Percentiles rank a stretch among this genome's conserved stretches.
These are phyloP conservation scores for Rhorus exstirpatorius DNA, from an alignment of 2,888 invertebrate genomes.

Conservation along the genomic window DNA sequence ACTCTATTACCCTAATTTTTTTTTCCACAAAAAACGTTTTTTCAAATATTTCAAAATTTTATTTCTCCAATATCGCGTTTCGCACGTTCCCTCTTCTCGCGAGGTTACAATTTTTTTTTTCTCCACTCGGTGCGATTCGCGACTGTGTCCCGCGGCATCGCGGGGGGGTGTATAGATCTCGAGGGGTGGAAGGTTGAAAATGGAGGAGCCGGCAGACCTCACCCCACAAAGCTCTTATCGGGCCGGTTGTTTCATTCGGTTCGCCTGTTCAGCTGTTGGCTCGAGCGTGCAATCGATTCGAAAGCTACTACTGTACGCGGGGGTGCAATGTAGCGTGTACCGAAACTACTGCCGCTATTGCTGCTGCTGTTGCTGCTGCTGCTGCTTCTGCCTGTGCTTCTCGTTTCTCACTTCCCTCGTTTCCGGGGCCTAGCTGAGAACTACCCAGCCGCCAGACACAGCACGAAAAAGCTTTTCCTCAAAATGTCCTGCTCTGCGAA, in stretches of 20 bases:
- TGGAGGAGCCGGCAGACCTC: constrained; percentile 19
- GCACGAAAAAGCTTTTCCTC: constrained; percentile 40
- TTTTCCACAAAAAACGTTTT: too few relatives aligned
- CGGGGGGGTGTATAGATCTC: too few relatives aligned
- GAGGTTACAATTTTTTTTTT: neutral
- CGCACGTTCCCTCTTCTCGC: too few relatives aligned
- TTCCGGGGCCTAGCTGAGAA: constrained; percentile 56
- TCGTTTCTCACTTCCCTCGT: constrained; percentile 57
- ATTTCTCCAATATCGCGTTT: too few relatives aligned
- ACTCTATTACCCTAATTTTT: too few relatives aligned
- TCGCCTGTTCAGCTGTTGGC: constrained; percentile 68
- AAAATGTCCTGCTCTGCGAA: constrained; percentile 41
- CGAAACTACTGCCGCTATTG: constrained; percentile 58
- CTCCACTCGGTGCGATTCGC: too few relatives aligned
- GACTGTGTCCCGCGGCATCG: too few relatives aligned
- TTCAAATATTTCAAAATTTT: too few relatives aligned
- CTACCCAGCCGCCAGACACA: constrained; percentile 15
- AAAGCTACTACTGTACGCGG: constrained; percentile 66
- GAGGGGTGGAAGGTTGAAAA: too few relatives aligned
- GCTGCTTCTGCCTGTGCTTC: constrained; percentile 42
- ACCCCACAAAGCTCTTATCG: constrained; percentile 65
- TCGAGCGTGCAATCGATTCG: constrained; percentile 72
- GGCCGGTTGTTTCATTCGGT: constrained; percentile 69
- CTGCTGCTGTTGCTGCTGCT: constrained; percentile 10
- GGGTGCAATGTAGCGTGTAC: constrained; percentile 66